Percentiles rank a stretch among this genome's conserved stretches.
Evolutionary conservation across 2,113 vertebrate genomes (phyloP).

Genomic region (Gasterosteus aculeatus): DNA sequence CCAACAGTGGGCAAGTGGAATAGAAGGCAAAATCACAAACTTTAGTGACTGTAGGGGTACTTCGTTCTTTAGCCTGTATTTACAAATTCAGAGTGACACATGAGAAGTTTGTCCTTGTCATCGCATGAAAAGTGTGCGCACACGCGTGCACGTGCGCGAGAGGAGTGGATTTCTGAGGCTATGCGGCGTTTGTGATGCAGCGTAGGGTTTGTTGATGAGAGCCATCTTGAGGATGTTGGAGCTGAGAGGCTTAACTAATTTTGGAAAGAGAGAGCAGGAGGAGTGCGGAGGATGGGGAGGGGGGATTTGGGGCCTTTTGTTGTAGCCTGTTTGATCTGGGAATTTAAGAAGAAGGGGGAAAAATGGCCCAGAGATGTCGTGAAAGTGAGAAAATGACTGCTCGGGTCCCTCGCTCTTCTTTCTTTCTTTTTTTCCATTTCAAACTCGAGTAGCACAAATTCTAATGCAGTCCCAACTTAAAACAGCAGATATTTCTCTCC

Average conservation of each 20-base stretch:
- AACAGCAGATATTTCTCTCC: conserved; percentile 18
- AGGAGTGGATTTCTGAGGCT: conserved; percentile 62
- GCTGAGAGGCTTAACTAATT: conserved; percentile 85
- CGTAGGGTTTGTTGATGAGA: conserved; percentile 73
- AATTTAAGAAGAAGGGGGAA: conserved; percentile 55
- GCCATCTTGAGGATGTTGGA: conserved; percentile 80
- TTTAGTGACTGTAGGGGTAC: conserved; percentile 53
- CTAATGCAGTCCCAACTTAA: conserved; percentile 48
- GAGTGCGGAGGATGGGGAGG: conserved; percentile 65
- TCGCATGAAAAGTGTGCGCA: conserved; percentile 10
- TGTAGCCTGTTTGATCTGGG: conserved; percentile 81
- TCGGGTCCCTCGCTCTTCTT: conserved; percentile 53
- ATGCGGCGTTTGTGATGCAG: conserved; percentile 51
- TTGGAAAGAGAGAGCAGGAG: conserved; percentile 76
- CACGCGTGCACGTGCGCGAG: not conserved
- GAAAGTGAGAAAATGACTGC: conserved; percentile 76
- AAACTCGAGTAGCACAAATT: conserved; percentile 52
- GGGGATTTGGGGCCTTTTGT: conserved; percentile 79
- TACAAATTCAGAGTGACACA: conserved; percentile 76
- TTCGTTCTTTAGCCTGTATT: conserved; percentile 57
- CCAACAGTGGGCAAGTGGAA: conserved; percentile 35
- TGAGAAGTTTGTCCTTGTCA: conserved; percentile 25
- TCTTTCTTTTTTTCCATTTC: conserved; percentile 10
- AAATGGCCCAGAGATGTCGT: conserved; percentile 74
- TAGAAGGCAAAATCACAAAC: conserved; percentile 31